Conservation (phyloP, 2,797 vertebrate species). For the Enteromius radiatus region DNA sequence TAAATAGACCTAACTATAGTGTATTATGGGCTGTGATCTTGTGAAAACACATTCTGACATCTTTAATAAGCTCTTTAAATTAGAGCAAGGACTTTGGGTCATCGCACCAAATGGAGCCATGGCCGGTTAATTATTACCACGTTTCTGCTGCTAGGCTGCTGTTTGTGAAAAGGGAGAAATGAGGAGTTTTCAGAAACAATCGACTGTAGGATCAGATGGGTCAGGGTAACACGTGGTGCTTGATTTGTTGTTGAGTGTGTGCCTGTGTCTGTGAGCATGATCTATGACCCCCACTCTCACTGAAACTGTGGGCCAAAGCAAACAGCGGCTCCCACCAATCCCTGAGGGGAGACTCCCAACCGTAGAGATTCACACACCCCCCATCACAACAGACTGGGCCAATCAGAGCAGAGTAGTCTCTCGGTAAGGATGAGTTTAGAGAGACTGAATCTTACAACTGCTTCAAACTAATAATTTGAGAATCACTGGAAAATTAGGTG, state of each 20-base stretch:
- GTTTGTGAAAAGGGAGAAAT: conserved; percentile 15
- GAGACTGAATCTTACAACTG: too few relatives aligned
- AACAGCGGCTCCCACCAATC: conserved; percentile 53
- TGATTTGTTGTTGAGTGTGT: conserved; percentile 35
- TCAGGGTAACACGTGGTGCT: conserved; percentile 34
- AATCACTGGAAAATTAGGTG: too few relatives aligned
- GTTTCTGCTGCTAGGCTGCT: conserved; percentile 36
- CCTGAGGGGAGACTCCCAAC: conserved; percentile 41
- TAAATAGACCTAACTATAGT: conserved; percentile 41
- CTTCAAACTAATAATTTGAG: too few relatives aligned
- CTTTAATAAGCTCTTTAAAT: conserved; percentile 46
- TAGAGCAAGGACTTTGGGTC: conserved; percentile 43
- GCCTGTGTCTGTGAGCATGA: conserved; percentile 27
- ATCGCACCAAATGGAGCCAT: conserved; percentile 21
- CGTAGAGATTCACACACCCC: conserved; percentile 10
- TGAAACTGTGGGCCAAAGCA: conserved; percentile 55
- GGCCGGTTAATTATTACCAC: conserved; percentile 47
- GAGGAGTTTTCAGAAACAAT: conserved; percentile 15
- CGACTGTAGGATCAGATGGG: conserved; percentile 43
- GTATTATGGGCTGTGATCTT: conserved; percentile 50
- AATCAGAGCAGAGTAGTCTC: too few relatives aligned
- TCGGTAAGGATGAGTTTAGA: too few relatives aligned
- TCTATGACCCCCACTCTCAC: conserved; percentile 47
- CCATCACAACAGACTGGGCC: not conserved
- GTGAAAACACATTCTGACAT: conserved; percentile 50